These are phyloP conservation scores for Bostrychus sinensis DNA, from an alignment of 2,113 vertebrate genomes.

Conservation along the genomic window DNA sequence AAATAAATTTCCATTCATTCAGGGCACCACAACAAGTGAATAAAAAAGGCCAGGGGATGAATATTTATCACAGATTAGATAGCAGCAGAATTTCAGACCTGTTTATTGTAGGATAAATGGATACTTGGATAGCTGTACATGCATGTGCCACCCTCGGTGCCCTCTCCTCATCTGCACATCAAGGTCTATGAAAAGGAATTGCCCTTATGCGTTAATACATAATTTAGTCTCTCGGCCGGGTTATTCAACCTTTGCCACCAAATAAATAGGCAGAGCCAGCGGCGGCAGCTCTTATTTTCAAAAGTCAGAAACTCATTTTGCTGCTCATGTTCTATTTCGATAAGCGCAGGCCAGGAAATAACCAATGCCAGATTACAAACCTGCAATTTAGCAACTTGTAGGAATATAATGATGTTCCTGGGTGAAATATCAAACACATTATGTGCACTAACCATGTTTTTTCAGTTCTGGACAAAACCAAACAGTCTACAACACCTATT, in stretches of 20 bases:
- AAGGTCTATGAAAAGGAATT: conserved; percentile 50
- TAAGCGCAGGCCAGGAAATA: conserved; percentile 59
- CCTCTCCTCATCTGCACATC: conserved; percentile 46
- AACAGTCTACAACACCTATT: neutral
- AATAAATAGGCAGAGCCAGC: conserved; percentile 68
- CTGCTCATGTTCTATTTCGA: conserved; percentile 64
- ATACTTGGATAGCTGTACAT: conserved; percentile 34
- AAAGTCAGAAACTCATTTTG: conserved; percentile 55
- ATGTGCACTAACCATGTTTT: neutral
- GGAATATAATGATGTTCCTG: conserved; percentile 6
- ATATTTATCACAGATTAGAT: conserved; percentile 65
- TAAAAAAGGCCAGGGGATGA: conserved; percentile 63
- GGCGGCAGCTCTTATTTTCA: conserved; percentile 47
- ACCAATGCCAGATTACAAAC: conserved; percentile 55
- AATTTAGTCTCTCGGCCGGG: conserved; percentile 63
- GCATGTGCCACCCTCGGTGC: conserved; percentile 46
- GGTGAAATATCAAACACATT: conserved; percentile 15
- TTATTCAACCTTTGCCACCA: conserved; percentile 65
- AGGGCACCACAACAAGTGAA: conserved; percentile 40
- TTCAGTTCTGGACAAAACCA: neutral
- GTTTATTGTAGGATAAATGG: conserved; percentile 57
- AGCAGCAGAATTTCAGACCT: conserved; percentile 26
- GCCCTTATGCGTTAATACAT: conserved; percentile 56
- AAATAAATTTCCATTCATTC: conserved; percentile 55
- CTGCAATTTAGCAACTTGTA: conserved; percentile 37